Evolutionary conservation across 1,140 invertebrate species (phyloP), one percentile per base, ranked within the genome.

Genomic region (Adoxophyes honmai): DNA sequence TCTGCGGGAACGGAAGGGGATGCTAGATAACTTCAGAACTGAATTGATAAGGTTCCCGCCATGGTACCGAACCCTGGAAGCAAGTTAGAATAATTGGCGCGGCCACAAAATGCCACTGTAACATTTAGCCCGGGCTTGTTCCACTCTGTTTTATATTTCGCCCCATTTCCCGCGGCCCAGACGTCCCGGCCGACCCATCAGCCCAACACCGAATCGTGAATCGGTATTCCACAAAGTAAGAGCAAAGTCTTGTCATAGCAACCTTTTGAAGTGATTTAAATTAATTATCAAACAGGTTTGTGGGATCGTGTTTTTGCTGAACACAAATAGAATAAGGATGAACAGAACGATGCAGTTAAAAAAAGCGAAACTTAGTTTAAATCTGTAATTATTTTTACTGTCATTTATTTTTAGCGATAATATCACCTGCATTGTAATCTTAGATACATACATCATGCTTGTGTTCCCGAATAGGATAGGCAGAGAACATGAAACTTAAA

Each of bases 81-180:
- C n/a, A n/a, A 48, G 42, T 58, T 60, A 57, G 37, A 51, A 58
- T 55, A 51, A 42, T 15, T 52, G 52, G 54, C 57, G 16, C 34
- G 48, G 62, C 57, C 61, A 59, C 53, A 79, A 79, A 48, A 79
- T 77, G 74, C 62, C 74, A 76, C 61, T 66, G 59, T 79, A 79
- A 75, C 77, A 80, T 80, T 80, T 80, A 63, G 42, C 13, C 13
- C 13, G 34, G 55, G 69, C 68, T 61, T 62, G 67, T 72, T 71
- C 68, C 64, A 71, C 55, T 67, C 63, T 59, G 67, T 70, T 74
- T 72, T 77, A 70, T 71, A 73, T 66, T 57, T 61, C 59, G 74
- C 69, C 72, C 76, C 62, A 80, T 73, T 74, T 78, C 64, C 51
- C 55, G 64, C 57, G 34, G 42, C 60, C 53, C 11, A 48, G 42